phyloP scores from a whole-genome alignment of 2,113 vertebrate species.

The Cacatua alba region DNA sequence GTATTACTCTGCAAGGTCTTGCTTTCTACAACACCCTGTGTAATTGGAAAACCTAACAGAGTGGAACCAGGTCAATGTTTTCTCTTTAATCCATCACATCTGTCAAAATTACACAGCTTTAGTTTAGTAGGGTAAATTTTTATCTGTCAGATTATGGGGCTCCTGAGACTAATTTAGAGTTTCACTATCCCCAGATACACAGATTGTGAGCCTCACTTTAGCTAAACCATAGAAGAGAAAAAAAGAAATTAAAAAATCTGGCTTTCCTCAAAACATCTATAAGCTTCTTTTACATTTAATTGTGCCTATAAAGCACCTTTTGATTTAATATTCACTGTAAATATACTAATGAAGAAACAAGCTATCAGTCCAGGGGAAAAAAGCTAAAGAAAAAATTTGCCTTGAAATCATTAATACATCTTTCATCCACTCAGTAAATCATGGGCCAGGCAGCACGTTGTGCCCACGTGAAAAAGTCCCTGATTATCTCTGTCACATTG shows the following conservation, averaged over 20 bases:
- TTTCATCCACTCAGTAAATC: background rate
- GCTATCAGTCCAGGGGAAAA: background rate
- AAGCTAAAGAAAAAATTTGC: background rate
- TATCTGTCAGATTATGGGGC: constrained; percentile 29
- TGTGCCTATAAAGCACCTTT: background rate
- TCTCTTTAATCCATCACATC: constrained; percentile 53
- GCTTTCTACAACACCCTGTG: constrained; percentile 50
- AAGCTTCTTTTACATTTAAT: background rate
- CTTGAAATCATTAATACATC: background rate
- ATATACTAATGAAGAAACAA: background rate
- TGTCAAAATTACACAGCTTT: constrained; percentile 45
- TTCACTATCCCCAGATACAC: background rate
- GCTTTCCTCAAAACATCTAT: background rate
- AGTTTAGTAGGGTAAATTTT: constrained; percentile 59
- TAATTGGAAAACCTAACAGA: constrained; percentile 70
- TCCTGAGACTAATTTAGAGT: constrained; percentile 13
- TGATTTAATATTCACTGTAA: background rate
- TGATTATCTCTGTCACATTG: background rate
- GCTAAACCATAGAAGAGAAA: background rate
- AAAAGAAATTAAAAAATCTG: background rate
- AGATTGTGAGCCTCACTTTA: background rate
- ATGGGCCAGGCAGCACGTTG: background rate
- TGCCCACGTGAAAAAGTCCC: background rate
- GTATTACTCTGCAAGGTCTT: constrained; percentile 41
- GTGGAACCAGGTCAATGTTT: constrained; percentile 64